phyloP scores from a whole-genome alignment of 2,797 vertebrate species.

The Lacerta bilineata region DNA sequence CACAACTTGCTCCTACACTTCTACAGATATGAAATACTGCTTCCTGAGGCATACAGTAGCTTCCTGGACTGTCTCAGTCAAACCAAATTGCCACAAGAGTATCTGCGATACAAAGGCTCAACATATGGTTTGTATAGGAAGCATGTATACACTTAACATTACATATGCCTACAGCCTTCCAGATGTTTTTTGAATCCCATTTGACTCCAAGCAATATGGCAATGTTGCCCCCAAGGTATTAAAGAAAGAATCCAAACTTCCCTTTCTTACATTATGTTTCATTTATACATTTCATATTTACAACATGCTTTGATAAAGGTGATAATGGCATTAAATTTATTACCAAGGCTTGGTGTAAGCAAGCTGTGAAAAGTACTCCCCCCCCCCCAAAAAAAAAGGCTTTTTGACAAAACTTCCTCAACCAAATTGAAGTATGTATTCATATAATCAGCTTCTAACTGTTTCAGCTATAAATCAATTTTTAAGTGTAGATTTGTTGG shows the following conservation, averaged over 20 bases:
- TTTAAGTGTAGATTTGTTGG: conserved; percentile 53
- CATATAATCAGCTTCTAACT: conserved; percentile 68
- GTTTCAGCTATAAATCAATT: conserved; percentile 68
- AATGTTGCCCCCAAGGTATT: background rate
- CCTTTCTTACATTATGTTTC: background rate
- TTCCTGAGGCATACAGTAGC: background rate
- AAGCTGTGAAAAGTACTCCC: conserved; percentile 18
- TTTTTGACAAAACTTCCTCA: conserved; percentile 28
- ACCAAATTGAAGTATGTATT: conserved; percentile 59
- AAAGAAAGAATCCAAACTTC: conserved; percentile 4
- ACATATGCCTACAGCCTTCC: background rate
- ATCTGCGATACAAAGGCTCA: background rate
- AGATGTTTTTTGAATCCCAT: background rate
- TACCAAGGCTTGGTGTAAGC: background rate
- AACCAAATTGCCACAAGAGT: background rate
- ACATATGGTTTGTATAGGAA: background rate
- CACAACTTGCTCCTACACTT: background rate
- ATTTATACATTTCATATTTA: background rate
- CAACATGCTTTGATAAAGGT: conserved; percentile 33
- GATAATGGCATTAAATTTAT: background rate
- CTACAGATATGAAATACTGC: background rate
- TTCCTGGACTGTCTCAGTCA: background rate
- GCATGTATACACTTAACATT: background rate
- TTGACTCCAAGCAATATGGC: background rate
- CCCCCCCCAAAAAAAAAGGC: conserved; percentile 39